A percentile compares a stretch with the other conserved stretches of the same genome.
Conservation (phyloP, 2,888 invertebrate species). For the Gortyna flavago region DNA sequence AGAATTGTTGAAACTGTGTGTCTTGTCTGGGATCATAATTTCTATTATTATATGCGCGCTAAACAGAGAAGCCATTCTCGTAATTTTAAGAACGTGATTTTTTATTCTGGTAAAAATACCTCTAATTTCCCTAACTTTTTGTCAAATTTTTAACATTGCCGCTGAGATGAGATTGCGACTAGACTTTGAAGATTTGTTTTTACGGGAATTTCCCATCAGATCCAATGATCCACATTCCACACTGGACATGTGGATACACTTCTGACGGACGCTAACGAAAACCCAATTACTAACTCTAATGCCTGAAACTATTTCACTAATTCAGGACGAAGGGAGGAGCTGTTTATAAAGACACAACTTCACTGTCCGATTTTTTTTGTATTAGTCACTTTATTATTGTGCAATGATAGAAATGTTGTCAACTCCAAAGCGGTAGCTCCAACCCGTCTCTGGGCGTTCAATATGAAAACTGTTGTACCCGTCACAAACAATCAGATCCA, state of each 20-base stretch:
- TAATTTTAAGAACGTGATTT: too few relatives aligned
- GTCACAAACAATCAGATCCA: constrained; percentile 44
- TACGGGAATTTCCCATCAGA: not conserved
- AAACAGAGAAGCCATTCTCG: too few relatives aligned
- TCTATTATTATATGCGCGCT: not conserved
- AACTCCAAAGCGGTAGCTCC: not conserved
- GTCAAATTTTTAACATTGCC: too few relatives aligned
- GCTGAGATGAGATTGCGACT: too few relatives aligned
- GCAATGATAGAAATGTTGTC: not conserved
- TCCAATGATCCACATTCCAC: too few relatives aligned
- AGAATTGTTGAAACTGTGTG: not conserved
- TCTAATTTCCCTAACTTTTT: too few relatives aligned
- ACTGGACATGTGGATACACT: not conserved
- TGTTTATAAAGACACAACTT: not conserved
- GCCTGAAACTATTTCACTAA: not conserved
- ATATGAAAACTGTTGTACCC: constrained; percentile 35
- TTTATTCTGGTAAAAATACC: too few relatives aligned
- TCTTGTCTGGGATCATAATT: not conserved
- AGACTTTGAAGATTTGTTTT: not conserved
- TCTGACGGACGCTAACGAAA: not conserved
- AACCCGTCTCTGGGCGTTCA: constrained; percentile 44
- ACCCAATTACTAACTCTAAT: not conserved
- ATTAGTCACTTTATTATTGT: too few relatives aligned
- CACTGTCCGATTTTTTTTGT: not conserved
- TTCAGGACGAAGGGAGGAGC: not conserved